Evolutionary conservation across 2,888 invertebrate species (phyloP).

Genomic region (Rhodophaea formosa): DNA sequence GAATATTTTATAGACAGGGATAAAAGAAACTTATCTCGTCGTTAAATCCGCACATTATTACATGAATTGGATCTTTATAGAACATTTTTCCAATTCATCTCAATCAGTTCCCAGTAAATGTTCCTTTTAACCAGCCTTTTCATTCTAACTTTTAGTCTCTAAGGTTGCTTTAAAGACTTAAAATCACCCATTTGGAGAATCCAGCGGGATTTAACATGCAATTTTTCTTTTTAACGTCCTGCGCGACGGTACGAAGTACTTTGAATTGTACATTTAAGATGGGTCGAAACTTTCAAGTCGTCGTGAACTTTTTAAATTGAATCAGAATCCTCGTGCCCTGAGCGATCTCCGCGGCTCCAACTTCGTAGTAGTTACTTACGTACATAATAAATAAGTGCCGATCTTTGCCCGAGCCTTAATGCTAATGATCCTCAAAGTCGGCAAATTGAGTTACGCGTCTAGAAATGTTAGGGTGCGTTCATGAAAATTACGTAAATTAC

Average conservation of each 20-base stretch:
- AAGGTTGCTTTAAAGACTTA: slow-evolving; percentile 7
- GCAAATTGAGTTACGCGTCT: slow-evolving; percentile 3
- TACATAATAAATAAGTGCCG: slow-evolving; percentile 52
- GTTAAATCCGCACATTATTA: not conserved
- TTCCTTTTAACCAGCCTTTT: not conserved
- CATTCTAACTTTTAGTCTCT: not conserved
- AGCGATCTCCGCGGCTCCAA: slow-evolving; percentile 32
- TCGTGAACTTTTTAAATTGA: slow-evolving; percentile 65
- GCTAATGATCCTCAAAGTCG: slow-evolving; percentile 5
- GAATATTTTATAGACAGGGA: no score
- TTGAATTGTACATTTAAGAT: slow-evolving; percentile 38
- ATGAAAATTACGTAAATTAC: not conserved
- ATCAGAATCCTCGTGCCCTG: slow-evolving; percentile 40
- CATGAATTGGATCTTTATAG: not conserved
- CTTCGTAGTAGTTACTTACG: slow-evolving; percentile 38
- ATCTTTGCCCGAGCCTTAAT: slow-evolving; percentile 27
- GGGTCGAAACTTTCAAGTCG: slow-evolving; percentile 40
- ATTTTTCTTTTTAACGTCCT: slow-evolving; percentile 21
- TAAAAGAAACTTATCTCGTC: no score
- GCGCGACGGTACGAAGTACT: slow-evolving; percentile 23
- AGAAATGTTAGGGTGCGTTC: not conserved
- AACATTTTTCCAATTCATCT: not conserved
- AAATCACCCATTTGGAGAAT: slow-evolving; percentile 16
- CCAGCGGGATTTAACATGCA: slow-evolving; percentile 17
- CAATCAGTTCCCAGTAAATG: not conserved